Conservation (phyloP, 37 sponge, comb jelly and placozoan species). For the Spongilla lacustris region DNA sequence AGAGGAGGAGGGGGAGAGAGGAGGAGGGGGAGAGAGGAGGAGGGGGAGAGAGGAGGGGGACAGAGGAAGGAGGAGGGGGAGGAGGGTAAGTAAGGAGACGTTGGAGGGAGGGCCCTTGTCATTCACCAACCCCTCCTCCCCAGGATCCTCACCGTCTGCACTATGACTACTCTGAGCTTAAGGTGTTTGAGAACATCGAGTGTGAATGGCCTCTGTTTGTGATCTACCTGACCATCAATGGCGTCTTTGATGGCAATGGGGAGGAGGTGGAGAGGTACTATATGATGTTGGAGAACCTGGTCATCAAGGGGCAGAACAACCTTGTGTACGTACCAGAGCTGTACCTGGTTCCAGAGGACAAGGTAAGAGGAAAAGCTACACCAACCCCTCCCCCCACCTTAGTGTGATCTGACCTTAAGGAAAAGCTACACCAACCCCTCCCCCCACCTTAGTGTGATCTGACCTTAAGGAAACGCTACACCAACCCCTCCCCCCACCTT, state of each 20-base stretch:
- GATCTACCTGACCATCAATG: constrained; percentile 9
- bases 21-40: no score
- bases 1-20: no score
- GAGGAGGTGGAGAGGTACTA: neutral
- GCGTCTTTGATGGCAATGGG: neutral
- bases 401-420: no score
- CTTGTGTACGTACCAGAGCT: constrained; percentile 78
- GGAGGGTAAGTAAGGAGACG: neutral
- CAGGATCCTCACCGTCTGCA: neutral
- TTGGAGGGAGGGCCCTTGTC: neutral
- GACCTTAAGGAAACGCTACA: no score
- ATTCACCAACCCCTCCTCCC: neutral
- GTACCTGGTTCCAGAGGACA: constrained; percentile 80
- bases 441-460: no score
- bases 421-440: no score
- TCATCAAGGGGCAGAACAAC: neutral
- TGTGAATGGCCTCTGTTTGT: constrained; percentile 59
- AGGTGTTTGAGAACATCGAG: neutral
- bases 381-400: no score
- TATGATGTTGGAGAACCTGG: constrained; percentile 22
- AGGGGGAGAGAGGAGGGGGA: no score
- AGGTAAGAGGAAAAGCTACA: no score
- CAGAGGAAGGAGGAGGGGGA: neutral
- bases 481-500: no score
- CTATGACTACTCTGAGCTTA: neutral